Base-by-base conservation (phyloP, 1,140 invertebrate genomes). In the Laupala kohalensis region DNA sequence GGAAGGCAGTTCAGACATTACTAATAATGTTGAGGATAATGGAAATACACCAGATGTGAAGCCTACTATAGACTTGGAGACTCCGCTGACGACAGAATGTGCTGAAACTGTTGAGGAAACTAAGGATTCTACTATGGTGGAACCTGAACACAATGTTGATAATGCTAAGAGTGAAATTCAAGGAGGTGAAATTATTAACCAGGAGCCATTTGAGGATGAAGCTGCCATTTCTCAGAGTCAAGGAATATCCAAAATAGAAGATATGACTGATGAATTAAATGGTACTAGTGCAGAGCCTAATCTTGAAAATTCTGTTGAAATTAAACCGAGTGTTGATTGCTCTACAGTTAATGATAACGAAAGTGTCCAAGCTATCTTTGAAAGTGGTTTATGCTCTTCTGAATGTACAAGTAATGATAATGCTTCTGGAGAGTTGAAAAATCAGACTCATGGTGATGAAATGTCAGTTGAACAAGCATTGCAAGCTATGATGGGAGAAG, bases 401-500 rank as follows among this genome's bases (percentile, higher is more conserved):
- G 37, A 53, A 19, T 53, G 9, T 9, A 9, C 24, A 23, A 71
- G 62, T 12, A 71, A 26, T 66, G 70, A 65, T 29, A 28, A 13
- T 19, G 25, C 19, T 64, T 24, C 27, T 12, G 65, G 29, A 27
- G 26, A 53, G 9, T 13, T 53, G 9, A 53, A 53, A 53, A n/a
- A n/a, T n/a, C n/a, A n/a, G n/a, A 53, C 37, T 53, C 9, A 53
- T 53, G 37, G 37, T 4, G 67, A 37, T 15, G 68, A 30, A 53
- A 69, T 68, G 73, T 69, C 63, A 25, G 71, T 71, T 1, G 69
- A 66, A 19, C 73, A 75, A 64, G 74, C 71, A 13, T 65, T 76
- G 23, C 72, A 75, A 73, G 74, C 71, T 23, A 75, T 75, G 72
- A 76, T 75, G 72, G 75, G 73, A 19, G 74, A 70, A 26, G 28